Conservation (phyloP, 2,113 vertebrate species). For the Spermophilus dauricus region DNA sequence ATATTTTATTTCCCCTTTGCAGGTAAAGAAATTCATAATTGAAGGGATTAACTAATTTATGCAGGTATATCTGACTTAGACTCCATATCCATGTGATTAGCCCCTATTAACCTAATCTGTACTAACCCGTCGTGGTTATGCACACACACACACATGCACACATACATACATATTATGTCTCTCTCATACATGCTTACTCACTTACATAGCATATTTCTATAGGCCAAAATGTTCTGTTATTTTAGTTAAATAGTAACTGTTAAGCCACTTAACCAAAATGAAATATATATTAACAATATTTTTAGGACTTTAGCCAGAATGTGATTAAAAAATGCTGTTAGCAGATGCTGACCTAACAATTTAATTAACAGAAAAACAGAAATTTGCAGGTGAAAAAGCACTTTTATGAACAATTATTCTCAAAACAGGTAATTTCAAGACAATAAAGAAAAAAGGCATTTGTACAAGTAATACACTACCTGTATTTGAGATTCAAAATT, state of each 20-base stretch:
- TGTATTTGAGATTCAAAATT: background rate
- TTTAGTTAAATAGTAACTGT: background rate
- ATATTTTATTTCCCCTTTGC: background rate
- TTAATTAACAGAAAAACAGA: background rate
- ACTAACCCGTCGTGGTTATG: background rate
- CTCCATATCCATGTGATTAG: background rate
- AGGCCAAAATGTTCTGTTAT: background rate
- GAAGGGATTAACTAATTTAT: background rate
- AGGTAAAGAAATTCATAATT: background rate
- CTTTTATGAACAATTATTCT: background rate
- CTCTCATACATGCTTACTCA: background rate
- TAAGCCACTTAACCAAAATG: background rate
- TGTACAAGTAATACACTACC: background rate
- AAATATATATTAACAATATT: background rate
- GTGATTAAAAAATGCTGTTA: background rate
- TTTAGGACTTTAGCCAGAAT: background rate
- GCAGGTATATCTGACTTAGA: background rate
- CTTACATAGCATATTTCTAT: background rate
- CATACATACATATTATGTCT: background rate
- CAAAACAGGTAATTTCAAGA: constrained; percentile 1
- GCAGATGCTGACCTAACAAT: background rate
- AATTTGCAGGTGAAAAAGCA: background rate
- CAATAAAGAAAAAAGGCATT: background rate
- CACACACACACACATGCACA: background rate
- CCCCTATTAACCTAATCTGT: background rate